Evolutionary conservation across 2,888 invertebrate species (phyloP), one percentile per base, ranked within the genome.

Genomic region (Ornithoptera priamus): DNA sequence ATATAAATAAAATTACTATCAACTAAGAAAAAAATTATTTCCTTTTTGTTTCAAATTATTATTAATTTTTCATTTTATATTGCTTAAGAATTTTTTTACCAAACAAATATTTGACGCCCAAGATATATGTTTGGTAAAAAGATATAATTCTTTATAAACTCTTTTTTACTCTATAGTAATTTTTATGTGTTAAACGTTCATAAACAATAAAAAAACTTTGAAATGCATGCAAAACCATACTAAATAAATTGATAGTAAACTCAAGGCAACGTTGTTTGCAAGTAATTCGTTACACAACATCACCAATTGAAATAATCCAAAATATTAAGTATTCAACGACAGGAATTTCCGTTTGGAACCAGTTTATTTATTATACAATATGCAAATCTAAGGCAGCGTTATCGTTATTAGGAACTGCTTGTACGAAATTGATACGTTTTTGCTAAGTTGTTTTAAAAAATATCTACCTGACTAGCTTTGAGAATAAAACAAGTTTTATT

Each of bases 261-360:
- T 58, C 57, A 24, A 22, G 22, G 57, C 57, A 22, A 58, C 12
- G 57, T 58, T 22, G 22, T 22, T 18, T 58, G 22, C n/a, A 10
- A 4, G 57, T n/a, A 58, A 58, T 22, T 53, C n/a, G 53, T 53
- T 58, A 22, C n/a, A 58, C 56, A 56, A n/a, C 15, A 22, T 58
- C 22, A 58, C n/a, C 57, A 20, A 58, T 58, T 58, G 12, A 58
- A 10, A 58, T 22, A 58, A 8, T 7, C 57, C 57, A 24, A 58
- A 22, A 58, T 58, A 58, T 58, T 24, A 22, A 58, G 12, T 22
- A 62, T 36, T 24, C 59, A 60, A 36, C 39, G 39, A 61, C 20
- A 62, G 57, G 58, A 30, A 67, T 67, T 70, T 62, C 70, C 65
- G 70, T 69, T 65, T 65, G 36, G 50, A 69, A 71, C 68, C 57